Percentiles rank a stretch among this genome's conserved stretches.
phyloP scores from a whole-genome alignment of 2,113 vertebrate genomes.

The Lichenostomus cassidix region DNA sequence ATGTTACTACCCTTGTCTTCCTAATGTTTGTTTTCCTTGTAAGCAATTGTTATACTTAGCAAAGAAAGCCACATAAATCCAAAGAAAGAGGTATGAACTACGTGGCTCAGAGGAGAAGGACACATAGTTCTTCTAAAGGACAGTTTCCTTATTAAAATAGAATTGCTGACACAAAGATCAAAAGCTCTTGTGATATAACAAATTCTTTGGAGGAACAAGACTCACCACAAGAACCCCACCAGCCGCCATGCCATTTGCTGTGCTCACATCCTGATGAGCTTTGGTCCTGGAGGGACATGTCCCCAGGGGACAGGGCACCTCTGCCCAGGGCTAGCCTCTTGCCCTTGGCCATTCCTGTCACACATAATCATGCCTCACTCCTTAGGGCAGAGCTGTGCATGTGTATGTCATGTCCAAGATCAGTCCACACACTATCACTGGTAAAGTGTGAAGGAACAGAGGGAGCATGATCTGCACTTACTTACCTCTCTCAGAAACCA shows the following conservation, averaged over 20 bases:
- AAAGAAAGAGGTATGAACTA: not conserved
- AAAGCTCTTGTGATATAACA: rapidly evolving
- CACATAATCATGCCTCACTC: rapidly evolving
- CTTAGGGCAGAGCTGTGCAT: not conserved
- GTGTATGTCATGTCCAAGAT: rapidly evolving
- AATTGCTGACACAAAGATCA: not conserved
- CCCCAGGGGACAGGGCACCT: not conserved
- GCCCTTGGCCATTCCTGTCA: not conserved
- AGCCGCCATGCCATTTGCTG: rapidly evolving
- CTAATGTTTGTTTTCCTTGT: not conserved
- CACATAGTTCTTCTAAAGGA: not conserved
- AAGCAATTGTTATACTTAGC: not conserved
- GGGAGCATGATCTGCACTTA: not conserved
- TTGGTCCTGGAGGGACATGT: rapidly evolving
- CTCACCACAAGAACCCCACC: not conserved
- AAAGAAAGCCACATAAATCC: not conserved
- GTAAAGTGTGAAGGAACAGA: not conserved
- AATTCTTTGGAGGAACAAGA: not conserved
- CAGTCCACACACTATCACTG: not conserved
- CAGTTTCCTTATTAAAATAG: not conserved
- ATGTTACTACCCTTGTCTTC: not conserved
- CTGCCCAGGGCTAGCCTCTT: not conserved
- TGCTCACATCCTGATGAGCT: not conserved
- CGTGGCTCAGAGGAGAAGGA: not conserved
- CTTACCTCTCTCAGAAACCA: not conserved